Conservation (phyloP, 2,113 vertebrate genomes). For the Ceyx margarethae region DNA sequence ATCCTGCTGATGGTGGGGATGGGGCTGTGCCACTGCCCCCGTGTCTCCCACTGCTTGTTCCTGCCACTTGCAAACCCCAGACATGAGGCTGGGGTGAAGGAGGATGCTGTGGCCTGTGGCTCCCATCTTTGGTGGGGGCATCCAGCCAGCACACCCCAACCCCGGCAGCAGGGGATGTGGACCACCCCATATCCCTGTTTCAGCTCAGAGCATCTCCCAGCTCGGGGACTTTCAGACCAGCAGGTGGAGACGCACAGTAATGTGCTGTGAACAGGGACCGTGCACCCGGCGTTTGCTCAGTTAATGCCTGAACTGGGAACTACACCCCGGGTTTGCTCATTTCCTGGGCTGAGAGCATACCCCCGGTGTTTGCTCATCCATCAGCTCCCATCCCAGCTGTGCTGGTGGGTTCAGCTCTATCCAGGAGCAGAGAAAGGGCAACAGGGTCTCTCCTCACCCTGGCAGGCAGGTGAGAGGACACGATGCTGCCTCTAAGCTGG, state of each 20-base stretch:
- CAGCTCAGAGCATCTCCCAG: neutral
- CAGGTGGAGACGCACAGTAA: constrained; percentile 75
- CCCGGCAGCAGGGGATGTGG: fast-evolving
- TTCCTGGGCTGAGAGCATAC: neutral
- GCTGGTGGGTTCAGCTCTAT: neutral
- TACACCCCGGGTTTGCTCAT: neutral
- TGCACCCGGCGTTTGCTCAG: neutral
- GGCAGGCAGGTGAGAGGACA: neutral
- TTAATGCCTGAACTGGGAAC: neutral
- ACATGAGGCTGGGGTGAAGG: fast-evolving
- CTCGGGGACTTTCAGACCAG: constrained; percentile 56
- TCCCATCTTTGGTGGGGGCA: neutral
- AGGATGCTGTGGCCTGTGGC: fast-evolving
- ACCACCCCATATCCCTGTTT: fast-evolving
- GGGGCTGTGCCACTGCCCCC: fast-evolving
- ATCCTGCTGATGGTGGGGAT: neutral
- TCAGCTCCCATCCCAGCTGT: fast-evolving
- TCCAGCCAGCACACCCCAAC: neutral
- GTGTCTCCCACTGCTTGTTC: fast-evolving
- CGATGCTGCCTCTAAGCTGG: neutral
- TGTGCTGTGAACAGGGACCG: neutral
- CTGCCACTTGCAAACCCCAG: neutral
- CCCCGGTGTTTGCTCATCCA: fast-evolving
- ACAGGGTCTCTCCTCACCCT: fast-evolving
- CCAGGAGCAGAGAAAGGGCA: neutral